Base-by-base conservation (phyloP, 2,888 invertebrate species). In the Parasteatoda lunata region DNA sequence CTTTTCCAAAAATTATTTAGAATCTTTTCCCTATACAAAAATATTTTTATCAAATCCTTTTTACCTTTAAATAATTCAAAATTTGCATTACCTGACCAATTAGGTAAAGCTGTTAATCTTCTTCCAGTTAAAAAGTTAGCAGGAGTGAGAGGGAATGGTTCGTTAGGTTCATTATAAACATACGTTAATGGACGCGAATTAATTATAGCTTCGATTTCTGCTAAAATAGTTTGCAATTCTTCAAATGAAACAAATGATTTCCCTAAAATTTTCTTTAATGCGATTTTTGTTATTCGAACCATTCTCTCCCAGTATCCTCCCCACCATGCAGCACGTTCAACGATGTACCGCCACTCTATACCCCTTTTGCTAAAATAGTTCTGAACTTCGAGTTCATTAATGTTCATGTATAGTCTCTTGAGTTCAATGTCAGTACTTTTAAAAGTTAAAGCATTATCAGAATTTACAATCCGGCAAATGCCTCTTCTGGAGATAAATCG, bases 221-320 rank as follows among this genome's bases (percentile, higher is more conserved):
- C 0, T 3, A 77, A 45, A 77, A 68, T 49, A 13, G 9, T 66
- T 77, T 69, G n/a, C 30, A 30, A 69, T 52, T 77, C 52, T 11
- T 77, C 54, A 15, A 49, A 77, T n/a, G 65, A 66, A 65, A 65
- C 3, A 5, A 54, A 68, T 9, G 65, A 13, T 3, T 11, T 54
- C 59, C 59, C 75, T 5, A 59, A 8, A 59, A 11, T 30, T 30
- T 30, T 30, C 30, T 59, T 13, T 15, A 75, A 13, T 59, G 7
- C 54, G 30, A 30, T 54, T 75, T 75, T 75, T 59, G 47, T 64
- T 13, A 75, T 59, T 59, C 30, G 15, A 13, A 75, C 64, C 8
- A 75, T 54, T 64, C 54, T 54, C 48, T 75, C 77, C 66, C 48
- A 77, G 51, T 66, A 66, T 49, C 48, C 77, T 13, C 77, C 77